These are phyloP conservation scores for Hiodon tergisus DNA, from an alignment of 2,113 vertebrate species.

Conservation along the genomic window DNA sequence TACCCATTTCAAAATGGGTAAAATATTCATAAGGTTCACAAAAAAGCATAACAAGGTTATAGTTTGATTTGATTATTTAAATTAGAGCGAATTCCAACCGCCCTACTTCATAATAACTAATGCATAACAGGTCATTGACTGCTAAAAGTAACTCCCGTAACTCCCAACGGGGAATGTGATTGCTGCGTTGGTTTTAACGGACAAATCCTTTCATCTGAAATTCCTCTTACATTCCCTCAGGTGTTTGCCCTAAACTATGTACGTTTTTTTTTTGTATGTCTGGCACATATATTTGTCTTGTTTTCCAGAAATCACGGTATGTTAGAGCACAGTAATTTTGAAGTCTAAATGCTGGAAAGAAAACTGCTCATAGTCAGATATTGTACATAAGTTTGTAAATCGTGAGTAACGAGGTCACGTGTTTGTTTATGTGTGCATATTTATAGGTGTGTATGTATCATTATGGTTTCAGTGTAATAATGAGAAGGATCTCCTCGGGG, in stretches of 20 bases:
- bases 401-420: constrained; percentile 4
- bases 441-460: constrained; percentile 37
- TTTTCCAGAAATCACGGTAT: constrained; percentile 4
- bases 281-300: constrained; percentile 21
- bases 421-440: constrained; percentile 23
- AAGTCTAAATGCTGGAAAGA: constrained; percentile 59
- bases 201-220: constrained; percentile 8
- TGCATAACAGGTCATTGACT: not conserved
- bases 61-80: too few species aligned
- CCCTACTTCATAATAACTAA: not conserved
- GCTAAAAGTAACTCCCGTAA: not conserved
- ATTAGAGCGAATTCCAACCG: not conserved
- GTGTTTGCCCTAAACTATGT: constrained; percentile 18
- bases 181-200: constrained; percentile 6
- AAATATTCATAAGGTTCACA: too few species aligned
- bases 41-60: too few species aligned
- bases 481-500: constrained; percentile 34
- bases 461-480: not conserved
- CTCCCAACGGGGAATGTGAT: not conserved
- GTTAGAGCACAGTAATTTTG: constrained; percentile 20
- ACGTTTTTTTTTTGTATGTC: constrained; percentile 17
- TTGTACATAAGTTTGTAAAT: constrained; percentile 36
- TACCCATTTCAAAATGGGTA: too few species aligned
- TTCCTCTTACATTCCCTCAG: constrained; percentile 25
- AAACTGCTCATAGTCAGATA: constrained; percentile 32